These are phyloP conservation scores for Cettia cetti DNA, from an alignment of 2,113 vertebrate genomes.

Conservation along the genomic window DNA sequence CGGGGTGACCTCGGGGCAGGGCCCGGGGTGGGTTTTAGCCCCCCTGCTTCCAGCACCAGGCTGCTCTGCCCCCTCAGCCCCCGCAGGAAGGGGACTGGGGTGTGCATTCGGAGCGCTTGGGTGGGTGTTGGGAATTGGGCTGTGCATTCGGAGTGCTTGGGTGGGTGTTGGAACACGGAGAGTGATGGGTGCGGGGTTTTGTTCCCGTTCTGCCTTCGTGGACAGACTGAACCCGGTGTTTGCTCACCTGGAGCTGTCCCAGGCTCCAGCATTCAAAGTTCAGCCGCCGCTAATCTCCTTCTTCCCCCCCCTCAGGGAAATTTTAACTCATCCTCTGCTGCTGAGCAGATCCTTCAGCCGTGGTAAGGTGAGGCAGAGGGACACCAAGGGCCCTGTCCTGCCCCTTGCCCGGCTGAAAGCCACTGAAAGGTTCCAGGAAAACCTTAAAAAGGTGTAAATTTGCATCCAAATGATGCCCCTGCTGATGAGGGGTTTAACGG, in stretches of 20 bases:
- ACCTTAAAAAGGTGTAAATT: neutral
- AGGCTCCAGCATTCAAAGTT: neutral
- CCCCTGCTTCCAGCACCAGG: too few relatives aligned
- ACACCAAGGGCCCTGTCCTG: neutral
- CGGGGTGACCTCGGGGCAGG: too few relatives aligned
- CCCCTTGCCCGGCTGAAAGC: neutral
- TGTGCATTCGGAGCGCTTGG: too few relatives aligned
- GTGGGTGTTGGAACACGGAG: accelerated
- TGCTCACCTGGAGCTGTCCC: neutral
- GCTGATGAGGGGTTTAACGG: neutral
- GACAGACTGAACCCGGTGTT: neutral
- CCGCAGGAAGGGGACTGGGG: too few relatives aligned
- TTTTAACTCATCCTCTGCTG: neutral
- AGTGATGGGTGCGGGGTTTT: neutral
- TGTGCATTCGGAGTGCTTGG: neutral
- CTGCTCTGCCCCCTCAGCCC: too few relatives aligned
- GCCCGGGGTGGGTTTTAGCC: too few relatives aligned
- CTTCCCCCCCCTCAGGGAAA: neutral
- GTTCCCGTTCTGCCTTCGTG: neutral
- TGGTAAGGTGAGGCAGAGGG: neutral
- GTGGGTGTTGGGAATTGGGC: too few relatives aligned
- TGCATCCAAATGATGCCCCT: neutral
- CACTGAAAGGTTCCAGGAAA: neutral
- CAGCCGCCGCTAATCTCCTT: neutral
- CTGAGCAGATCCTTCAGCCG: neutral